Percentiles rank a stretch among this genome's conserved stretches.
These are phyloP conservation scores for Siniperca knerii DNA, from an alignment of 2,113 vertebrate genomes.

Conservation along the genomic window DNA sequence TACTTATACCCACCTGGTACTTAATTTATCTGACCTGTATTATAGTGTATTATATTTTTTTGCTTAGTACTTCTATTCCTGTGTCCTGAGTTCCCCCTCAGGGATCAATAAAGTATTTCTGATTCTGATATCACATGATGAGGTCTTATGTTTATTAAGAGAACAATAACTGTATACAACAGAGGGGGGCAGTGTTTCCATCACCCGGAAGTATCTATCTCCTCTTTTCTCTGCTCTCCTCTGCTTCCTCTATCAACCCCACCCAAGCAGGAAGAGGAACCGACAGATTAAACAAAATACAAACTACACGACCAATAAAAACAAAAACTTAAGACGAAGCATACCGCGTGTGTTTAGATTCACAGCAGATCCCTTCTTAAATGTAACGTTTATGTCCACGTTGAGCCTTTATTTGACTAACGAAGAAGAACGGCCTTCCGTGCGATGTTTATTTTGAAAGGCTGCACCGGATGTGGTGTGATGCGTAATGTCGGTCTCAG, in stretches of 20 bases:
- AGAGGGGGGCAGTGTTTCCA: slow-evolving; percentile 24
- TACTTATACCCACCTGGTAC: no score
- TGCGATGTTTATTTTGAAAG: slow-evolving; percentile 58
- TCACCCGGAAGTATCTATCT: rapidly evolving
- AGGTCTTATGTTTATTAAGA: no score
- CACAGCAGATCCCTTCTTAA: neutral
- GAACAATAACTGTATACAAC: no score
- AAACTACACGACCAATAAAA: neutral
- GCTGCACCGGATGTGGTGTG: slow-evolving; percentile 19
- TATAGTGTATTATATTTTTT: no score
- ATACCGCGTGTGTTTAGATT: neutral
- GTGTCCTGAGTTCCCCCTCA: no score
- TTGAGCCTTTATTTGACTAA: neutral
- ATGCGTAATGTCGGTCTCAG: rapidly evolving
- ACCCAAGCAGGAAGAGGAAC: slow-evolving; percentile 66
- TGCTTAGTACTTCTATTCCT: no score
- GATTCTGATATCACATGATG: no score
- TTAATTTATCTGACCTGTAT: no score
- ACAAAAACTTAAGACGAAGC: neutral
- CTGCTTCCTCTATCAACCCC: slow-evolving; percentile 55
- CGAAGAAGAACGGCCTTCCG: no score
- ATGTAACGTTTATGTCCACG: rapidly evolving
- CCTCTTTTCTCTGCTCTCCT: slow-evolving; percentile 36
- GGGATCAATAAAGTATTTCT: no score
- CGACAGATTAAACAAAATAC: neutral